phyloP scores from a whole-genome alignment of 2,888 invertebrate genomes.

The Lepidochrysops patricia region DNA sequence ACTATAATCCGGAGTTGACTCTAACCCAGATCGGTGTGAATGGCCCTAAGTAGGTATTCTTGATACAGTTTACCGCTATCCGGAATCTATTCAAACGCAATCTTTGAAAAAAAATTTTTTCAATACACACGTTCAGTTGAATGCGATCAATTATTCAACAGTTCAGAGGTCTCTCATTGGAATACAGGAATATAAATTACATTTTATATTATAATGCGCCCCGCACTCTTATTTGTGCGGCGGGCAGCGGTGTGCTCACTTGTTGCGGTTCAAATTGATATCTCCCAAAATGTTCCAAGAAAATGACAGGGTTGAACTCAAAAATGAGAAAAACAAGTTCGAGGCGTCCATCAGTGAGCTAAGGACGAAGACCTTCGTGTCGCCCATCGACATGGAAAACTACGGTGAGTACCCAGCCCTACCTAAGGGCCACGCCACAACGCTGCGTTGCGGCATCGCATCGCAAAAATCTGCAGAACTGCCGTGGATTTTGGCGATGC shows the following conservation, averaged over 20 bases:
- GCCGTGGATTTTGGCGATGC: no score
- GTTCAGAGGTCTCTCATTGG: slow-evolving; percentile 55
- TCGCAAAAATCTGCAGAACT: no score
- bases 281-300: slow-evolving; percentile 48
- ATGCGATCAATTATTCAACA: slow-evolving; percentile 44
- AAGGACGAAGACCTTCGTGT: slow-evolving; percentile 55
- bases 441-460: no score
- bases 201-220: slow-evolving; percentile 10
- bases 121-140: slow-evolving; percentile 26
- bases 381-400: slow-evolving; percentile 48
- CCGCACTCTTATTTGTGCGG: neutral
- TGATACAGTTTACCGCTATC: neutral
- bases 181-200: slow-evolving; percentile 34
- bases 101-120: neutral
- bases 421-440: no score
- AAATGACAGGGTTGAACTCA: slow-evolving; percentile 32
- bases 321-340: slow-evolving; percentile 51
- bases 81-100: neutral
- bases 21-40: no score
- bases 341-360: slow-evolving; percentile 61
- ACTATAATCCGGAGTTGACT: no score
- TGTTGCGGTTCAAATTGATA: neutral
- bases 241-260: neutral
- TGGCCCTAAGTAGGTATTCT: no score
- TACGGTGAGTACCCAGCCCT: slow-evolving; percentile 54